A percentile compares a stretch with the other conserved stretches of the same genome.
phyloP scores from a whole-genome alignment of 1,140 invertebrate genomes.

The Drosophila yakuba region DNA sequence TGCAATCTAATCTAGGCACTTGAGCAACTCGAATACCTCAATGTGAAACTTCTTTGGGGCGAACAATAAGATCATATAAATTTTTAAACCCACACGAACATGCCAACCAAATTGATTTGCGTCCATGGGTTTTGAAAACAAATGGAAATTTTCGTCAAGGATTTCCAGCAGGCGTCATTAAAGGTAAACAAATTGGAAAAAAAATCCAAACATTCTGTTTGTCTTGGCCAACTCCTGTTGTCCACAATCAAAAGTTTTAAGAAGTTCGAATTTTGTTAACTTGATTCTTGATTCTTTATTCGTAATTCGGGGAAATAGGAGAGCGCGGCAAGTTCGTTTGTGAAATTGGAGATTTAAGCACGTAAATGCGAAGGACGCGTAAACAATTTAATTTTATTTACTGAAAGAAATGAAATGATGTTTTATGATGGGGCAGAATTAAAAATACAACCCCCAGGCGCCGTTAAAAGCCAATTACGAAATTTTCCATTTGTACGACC shows the following conservation, averaged over 20 bases:
- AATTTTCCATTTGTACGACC: constrained; percentile 15
- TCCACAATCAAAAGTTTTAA: constrained; percentile 47
- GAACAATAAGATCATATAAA: constrained; percentile 1
- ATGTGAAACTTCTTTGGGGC: constrained; percentile 11
- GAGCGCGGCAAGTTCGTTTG: constrained; percentile 1
- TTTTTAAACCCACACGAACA: constrained; percentile 3
- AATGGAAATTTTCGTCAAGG: constrained; percentile 31
- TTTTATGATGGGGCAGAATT: background rate
- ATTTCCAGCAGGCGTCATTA: constrained; percentile 30
- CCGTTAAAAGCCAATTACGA: constrained; percentile 18
- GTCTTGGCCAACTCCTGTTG: constrained; percentile 26
- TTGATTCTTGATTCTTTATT: constrained; percentile 12
- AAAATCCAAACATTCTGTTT: constrained; percentile 26
- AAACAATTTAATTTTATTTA: constrained; percentile 28
- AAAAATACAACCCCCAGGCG: background rate
- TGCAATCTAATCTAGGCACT: constrained; percentile 26
- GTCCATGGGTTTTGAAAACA: constrained; percentile 20
- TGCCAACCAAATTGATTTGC: constrained; percentile 9
- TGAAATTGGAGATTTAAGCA: constrained; percentile 11
- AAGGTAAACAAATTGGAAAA: background rate
- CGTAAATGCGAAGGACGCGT: background rate
- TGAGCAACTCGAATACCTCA: background rate
- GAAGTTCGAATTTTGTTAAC: constrained; percentile 15
- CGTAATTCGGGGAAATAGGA: constrained; percentile 17
- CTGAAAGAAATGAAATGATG: constrained; percentile 2